phyloP scores from a whole-genome alignment of 2,888 invertebrate species.

The Microctonus aethiopoides region DNA sequence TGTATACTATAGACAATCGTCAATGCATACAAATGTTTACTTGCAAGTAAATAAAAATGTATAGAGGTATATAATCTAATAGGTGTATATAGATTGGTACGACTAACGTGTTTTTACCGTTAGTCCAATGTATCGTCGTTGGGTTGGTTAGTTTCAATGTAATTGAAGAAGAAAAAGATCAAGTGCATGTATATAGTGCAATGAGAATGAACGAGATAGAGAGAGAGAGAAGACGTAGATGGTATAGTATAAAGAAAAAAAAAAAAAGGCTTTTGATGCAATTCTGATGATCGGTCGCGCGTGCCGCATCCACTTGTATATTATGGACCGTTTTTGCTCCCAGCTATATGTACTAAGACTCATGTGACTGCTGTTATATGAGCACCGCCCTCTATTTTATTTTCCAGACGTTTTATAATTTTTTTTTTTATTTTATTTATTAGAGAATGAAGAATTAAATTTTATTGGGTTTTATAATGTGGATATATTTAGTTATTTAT shows the following conservation, averaged over 20 bases:
- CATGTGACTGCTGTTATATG: not conserved
- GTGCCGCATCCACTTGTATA: slow-evolving; percentile 10
- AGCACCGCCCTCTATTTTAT: not conserved
- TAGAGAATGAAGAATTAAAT: no score
- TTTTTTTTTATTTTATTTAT: no score
- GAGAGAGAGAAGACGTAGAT: not conserved
- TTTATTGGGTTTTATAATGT: no score
- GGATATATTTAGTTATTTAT: no score
- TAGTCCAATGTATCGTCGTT: slow-evolving; percentile 19
- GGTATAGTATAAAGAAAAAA: no score
- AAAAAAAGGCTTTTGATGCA: slow-evolving; percentile 10
- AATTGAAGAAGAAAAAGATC: not conserved
- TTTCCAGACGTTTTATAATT: not conserved
- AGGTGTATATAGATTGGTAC: slow-evolving; percentile 14
- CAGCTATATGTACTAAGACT: not conserved
- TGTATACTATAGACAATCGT: slow-evolving; percentile 11
- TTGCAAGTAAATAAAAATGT: not conserved
- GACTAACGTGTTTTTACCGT: slow-evolving; percentile 16
- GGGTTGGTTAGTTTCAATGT: slow-evolving; percentile 23
- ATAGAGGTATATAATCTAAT: no score
- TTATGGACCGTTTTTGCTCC: not conserved
- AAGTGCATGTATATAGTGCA: not conserved
- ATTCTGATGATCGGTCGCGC: slow-evolving; percentile 24
- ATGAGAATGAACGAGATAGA: not conserved
- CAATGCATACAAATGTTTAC: slow-evolving; percentile 13